Evolutionary conservation across 2,888 invertebrate genomes (phyloP).

Genomic region (Sarcophaga carnaria): DNA sequence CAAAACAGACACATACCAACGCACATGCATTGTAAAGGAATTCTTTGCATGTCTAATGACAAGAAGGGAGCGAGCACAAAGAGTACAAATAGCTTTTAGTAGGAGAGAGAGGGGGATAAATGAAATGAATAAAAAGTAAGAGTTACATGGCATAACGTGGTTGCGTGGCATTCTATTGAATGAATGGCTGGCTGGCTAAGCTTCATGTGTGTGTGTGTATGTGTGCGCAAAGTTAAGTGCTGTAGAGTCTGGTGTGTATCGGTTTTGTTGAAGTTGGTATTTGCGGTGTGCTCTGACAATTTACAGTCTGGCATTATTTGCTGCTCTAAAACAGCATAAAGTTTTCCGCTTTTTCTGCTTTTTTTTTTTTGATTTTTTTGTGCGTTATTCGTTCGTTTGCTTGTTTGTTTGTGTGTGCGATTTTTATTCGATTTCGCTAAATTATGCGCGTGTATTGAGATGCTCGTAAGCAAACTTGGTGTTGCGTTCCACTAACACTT

Average conservation of each 20-base stretch:
- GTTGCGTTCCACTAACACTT: constrained; percentile 43
- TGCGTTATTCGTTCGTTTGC: neutral
- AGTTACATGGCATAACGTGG: constrained; percentile 61
- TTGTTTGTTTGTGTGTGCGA: neutral
- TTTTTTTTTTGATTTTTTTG: constrained; percentile 1
- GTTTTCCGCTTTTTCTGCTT: constrained; percentile 25
- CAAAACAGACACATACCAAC: neutral
- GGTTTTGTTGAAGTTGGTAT: constrained; percentile 65
- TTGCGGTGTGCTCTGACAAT: constrained; percentile 65
- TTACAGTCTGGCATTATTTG: constrained; percentile 66
- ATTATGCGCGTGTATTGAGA: constrained; percentile 53
- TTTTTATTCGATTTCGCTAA: constrained; percentile 45
- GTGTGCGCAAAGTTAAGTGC: neutral
- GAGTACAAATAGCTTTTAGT: neutral
- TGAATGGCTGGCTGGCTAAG: neutral
- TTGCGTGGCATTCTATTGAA: constrained; percentile 49
- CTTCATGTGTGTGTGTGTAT: neutral
- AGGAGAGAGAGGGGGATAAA: neutral
- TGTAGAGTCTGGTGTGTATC: constrained; percentile 34
- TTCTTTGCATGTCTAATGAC: neutral
- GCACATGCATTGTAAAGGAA: neutral
- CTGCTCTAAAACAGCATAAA: neutral
- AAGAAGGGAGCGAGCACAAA: no score
- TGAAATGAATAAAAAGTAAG: constrained; percentile 56
- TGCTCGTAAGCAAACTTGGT: constrained; percentile 42